Conservation (phyloP, 2,113 vertebrate genomes). For the Gobius niger region DNA sequence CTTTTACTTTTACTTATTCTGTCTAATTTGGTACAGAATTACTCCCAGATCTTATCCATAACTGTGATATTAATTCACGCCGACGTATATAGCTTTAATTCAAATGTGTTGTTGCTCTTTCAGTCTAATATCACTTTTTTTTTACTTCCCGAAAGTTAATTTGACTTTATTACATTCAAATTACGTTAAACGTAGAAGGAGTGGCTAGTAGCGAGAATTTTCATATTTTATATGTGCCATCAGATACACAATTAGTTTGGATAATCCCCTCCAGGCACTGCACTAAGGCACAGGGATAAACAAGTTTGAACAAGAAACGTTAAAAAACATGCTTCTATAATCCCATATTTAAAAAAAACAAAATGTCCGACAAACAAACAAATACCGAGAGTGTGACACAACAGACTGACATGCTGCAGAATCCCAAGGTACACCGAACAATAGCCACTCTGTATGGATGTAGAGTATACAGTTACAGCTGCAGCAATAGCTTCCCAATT, state of each 20-base stretch:
- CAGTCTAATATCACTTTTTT: neutral
- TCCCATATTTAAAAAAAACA: neutral
- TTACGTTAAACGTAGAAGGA: neutral
- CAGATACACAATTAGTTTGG: neutral
- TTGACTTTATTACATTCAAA: neutral
- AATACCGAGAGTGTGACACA: neutral
- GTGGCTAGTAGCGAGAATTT: slow-evolving; percentile 2
- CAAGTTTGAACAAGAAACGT: neutral
- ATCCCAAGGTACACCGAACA: neutral
- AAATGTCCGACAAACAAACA: neutral
- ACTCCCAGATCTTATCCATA: no score
- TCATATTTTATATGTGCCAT: neutral
- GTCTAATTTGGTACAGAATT: no score
- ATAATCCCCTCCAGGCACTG: neutral
- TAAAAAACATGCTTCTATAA: neutral
- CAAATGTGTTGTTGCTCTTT: neutral
- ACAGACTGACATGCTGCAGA: neutral
- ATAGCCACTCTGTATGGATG: neutral
- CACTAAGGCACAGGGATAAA: neutral
- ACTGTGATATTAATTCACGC: no score
- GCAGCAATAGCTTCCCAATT: neutral
- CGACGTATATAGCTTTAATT: no score
- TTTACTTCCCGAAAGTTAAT: no score
- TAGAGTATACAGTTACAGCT: neutral
- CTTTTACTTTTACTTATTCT: no score